Percentiles rank a stretch among this genome's conserved stretches.
Evolutionary conservation across 2,888 invertebrate genomes (phyloP).

Genomic region (Megalurothrips usitatus): DNA sequence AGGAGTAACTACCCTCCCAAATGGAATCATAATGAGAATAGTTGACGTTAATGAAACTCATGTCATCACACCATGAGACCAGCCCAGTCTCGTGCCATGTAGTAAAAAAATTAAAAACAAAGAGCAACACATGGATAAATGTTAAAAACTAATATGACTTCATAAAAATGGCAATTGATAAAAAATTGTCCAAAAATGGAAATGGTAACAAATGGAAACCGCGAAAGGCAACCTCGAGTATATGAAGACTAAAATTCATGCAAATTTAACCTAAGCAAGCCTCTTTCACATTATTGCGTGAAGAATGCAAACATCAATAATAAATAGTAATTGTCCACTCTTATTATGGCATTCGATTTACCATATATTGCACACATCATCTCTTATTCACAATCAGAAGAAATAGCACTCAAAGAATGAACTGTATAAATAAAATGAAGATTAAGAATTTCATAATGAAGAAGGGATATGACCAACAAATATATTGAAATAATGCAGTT

Average conservation of each 20-base stretch:
- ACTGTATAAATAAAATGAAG: not conserved
- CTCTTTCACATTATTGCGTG: not conserved
- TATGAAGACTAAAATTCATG: not conserved
- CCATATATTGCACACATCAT: not conserved
- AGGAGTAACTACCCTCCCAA: not conserved
- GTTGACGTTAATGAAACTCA: too few relatives aligned
- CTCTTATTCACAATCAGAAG: not conserved
- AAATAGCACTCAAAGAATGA: not conserved
- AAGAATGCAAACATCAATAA: not conserved
- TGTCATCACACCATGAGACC: not conserved
- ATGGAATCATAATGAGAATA: too few relatives aligned
- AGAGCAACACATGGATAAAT: not conserved
- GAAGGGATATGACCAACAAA: not conserved
- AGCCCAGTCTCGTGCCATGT: not conserved
- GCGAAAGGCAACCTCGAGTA: not conserved
- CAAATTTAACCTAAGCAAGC: slow-evolving; percentile 5
- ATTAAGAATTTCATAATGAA: not conserved
- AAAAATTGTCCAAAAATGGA: not conserved
- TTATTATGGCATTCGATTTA: not conserved
- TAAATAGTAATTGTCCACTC: not conserved
- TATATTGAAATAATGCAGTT: slow-evolving; percentile 17
- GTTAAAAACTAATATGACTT: too few relatives aligned
- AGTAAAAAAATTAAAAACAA: not conserved
- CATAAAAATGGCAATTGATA: not conserved
- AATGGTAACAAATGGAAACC: slow-evolving; percentile 10